Base-by-base conservation (phyloP, 2,113 vertebrate species). In the Amazona guildingii region DNA sequence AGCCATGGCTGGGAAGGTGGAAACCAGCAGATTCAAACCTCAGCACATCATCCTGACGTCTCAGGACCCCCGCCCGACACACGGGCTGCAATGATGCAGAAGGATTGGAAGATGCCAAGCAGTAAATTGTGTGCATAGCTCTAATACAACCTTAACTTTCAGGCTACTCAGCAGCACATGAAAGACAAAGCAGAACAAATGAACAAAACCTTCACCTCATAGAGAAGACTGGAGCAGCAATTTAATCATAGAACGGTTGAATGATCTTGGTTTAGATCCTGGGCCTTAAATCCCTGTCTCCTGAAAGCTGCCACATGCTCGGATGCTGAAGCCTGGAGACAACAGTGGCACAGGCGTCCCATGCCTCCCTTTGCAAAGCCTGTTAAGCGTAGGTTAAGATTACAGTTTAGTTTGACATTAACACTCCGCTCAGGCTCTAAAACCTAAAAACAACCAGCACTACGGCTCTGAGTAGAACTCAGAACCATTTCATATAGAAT, bases 141-240 rank as follows among this genome's bases (percentile, higher is more conserved):
- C 77, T 20, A 54, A 78, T 73, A 55, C 35, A 4, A 19, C 3
- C 49, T 83, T 29, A 73, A 82, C 92, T 69, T 75, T 66, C 84
- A 93, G 95, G 83, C 79, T 92, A 70, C 68, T 90, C 27, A 72
- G 18, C 66, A 96, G 91, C 67, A 27, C 4, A 24, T 17, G n/a
- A 83, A 68, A 92, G 91, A 95, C 91, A 95, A 95, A 97, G 83
- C 73, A 35, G 78, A 66, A 66, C 86, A 90, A 95, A 76, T 9
- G 86, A 97, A 92, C 79, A 68, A 29, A 70, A 57, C 70, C 51
- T 83, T 79, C 54, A 27, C 74, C 92, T 91, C 44, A 63, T 31
- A 89, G 63, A 51, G 51, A 37, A n/a, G 44, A 51, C n/a, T 67
- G 62, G 51, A 94, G 90, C 59, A 83, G 86, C 41, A 57, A 92